Percentiles rank a stretch among this genome's conserved stretches.
These are phyloP conservation scores for Meles meles DNA, from an alignment of 2,113 vertebrate species.

Conservation along the genomic window DNA sequence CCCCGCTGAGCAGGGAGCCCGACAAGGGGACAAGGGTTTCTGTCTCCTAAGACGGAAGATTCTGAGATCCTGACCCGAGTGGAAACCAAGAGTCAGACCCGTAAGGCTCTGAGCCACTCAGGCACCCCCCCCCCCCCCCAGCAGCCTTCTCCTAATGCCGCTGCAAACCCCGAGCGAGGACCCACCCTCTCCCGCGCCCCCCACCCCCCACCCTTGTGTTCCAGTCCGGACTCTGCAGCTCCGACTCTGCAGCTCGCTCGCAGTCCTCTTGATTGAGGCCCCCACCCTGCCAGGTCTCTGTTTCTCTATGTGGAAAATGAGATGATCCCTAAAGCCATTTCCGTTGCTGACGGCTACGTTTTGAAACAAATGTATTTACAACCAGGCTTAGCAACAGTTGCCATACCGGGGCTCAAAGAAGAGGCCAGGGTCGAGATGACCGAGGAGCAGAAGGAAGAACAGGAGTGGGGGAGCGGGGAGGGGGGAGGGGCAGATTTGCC, in stretches of 20 bases:
- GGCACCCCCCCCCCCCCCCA: neutral
- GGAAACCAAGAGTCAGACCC: neutral
- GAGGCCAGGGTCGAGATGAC: neutral
- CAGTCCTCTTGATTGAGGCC: neutral
- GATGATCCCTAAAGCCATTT: neutral
- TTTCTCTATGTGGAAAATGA: neutral
- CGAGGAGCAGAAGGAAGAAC: neutral
- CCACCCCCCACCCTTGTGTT: neutral
- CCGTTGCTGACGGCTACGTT: neutral
- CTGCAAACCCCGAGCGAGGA: neutral
- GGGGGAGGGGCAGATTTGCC: neutral
- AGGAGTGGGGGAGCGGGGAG: too few species aligned
- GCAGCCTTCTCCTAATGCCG: neutral
- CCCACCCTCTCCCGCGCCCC: too few species aligned
- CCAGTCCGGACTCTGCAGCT: neutral
- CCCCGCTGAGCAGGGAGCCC: neutral
- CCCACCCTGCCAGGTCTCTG: neutral
- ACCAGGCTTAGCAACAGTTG: neutral
- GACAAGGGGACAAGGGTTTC: neutral
- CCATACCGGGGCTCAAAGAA: neutral
- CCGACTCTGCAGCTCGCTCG: neutral
- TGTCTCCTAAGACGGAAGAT: too few species aligned
- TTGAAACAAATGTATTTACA: neutral
- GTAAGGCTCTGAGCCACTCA: neutral
- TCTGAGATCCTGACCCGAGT: neutral